These are phyloP conservation scores for Lethocerus indicus DNA, from an alignment of 1,140 invertebrate genomes.

Conservation along the genomic window DNA sequence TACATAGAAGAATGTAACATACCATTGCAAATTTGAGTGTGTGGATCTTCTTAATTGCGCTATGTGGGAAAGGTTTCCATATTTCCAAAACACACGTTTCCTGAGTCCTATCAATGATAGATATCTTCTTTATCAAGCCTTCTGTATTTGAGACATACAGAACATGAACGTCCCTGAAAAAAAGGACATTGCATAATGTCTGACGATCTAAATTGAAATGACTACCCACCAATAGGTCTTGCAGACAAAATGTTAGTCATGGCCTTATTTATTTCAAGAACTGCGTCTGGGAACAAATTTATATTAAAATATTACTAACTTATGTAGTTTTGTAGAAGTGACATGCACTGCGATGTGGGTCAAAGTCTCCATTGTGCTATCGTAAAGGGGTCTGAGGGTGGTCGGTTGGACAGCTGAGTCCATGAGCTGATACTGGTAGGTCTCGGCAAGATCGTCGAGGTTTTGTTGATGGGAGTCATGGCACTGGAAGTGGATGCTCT, in stretches of 20 bases:
- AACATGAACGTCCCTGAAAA: slow-evolving; percentile 37
- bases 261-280: too few species aligned
- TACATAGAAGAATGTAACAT: not conserved
- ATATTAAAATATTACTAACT: slow-evolving; percentile 18
- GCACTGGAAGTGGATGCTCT: slow-evolving; percentile 19
- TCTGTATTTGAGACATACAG: slow-evolving; percentile 61
- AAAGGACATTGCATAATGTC: too few species aligned
- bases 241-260: too few species aligned
- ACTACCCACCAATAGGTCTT: too few species aligned
- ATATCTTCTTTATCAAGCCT: slow-evolving; percentile 65
- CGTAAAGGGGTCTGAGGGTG: slow-evolving; percentile 47
- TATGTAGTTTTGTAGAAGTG: slow-evolving; percentile 44
- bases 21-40: slow-evolving; percentile 9
- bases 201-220: too few species aligned
- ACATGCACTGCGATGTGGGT: slow-evolving; percentile 65
- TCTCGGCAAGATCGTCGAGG: slow-evolving; percentile 37
- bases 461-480: slow-evolving; percentile 4
- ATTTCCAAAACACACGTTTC: slow-evolving; percentile 72
- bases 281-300: too few species aligned
- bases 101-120: slow-evolving; percentile 43
- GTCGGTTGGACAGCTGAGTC: slow-evolving; percentile 63
- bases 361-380: slow-evolving; percentile 50
- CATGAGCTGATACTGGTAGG: slow-evolving; percentile 73
- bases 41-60: slow-evolving; percentile 10
- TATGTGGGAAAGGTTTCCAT: slow-evolving; percentile 47